These are phyloP conservation scores for Ageneiosus marmoratus DNA, from an alignment of 2,113 vertebrate genomes.

Conservation along the genomic window DNA sequence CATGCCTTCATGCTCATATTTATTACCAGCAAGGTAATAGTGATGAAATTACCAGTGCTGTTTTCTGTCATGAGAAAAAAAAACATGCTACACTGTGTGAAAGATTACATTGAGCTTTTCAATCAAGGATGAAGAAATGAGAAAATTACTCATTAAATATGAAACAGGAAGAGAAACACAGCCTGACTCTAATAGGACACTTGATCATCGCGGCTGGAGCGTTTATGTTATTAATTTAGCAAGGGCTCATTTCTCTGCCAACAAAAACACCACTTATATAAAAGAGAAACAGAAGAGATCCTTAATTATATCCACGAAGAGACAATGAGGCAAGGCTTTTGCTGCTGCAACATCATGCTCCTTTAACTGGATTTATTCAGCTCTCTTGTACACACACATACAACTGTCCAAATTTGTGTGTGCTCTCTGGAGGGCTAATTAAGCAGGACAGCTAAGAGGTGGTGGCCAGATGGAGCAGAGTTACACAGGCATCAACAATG, in stretches of 20 bases:
- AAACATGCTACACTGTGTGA: background rate
- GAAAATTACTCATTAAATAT: conserved; percentile 66
- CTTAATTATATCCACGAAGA: conserved; percentile 69
- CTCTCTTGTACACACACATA: conserved; percentile 35
- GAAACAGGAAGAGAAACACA: conserved; percentile 59
- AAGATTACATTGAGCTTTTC: conserved; percentile 15
- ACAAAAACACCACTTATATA: conserved; percentile 59
- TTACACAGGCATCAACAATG: conserved; percentile 48
- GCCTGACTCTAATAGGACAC: conserved; percentile 65
- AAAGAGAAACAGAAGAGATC: conserved; percentile 61
- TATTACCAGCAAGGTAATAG: background rate
- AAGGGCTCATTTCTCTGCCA: conserved; percentile 57
- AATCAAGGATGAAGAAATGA: conserved; percentile 31
- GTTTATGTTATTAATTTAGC: conserved; percentile 69
- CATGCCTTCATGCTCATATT: background rate
- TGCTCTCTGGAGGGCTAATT: conserved; percentile 62
- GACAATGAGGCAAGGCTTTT: conserved; percentile 61
- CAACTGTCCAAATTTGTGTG: conserved; percentile 6
- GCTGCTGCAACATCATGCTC: conserved; percentile 39
- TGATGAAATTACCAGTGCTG: background rate
- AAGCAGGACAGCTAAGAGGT: conserved; percentile 58
- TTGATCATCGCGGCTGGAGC: conserved; percentile 67
- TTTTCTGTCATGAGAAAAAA: background rate
- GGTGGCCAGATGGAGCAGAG: conserved; percentile 66
- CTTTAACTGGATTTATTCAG: conserved; percentile 26